Percentiles rank a stretch among this genome's conserved stretches.
These are phyloP conservation scores for Drosophila peninsularis DNA, from an alignment of 2,888 invertebrate species.

Conservation along the genomic window DNA sequence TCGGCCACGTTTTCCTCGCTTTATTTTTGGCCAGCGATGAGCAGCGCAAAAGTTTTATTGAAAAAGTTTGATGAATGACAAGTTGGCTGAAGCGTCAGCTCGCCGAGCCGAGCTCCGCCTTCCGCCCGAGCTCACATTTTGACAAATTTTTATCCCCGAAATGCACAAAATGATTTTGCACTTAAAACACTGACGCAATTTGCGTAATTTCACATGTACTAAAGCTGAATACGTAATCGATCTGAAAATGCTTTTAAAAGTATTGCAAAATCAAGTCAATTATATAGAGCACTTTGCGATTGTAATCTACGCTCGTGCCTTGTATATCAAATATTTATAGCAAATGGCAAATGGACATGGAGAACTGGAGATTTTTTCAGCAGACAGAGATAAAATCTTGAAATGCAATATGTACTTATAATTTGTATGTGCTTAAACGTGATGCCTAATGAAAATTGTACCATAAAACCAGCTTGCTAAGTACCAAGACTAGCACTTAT, in stretches of 20 bases:
- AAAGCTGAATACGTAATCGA: not conserved
- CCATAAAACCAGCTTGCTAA: no score
- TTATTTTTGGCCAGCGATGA: conserved; percentile 29
- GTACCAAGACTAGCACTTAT: no score
- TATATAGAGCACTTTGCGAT: not conserved
- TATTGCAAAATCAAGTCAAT: not conserved
- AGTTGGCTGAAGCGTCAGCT: conserved; percentile 40
- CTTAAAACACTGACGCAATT: conserved; percentile 19
- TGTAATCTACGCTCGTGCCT: not conserved
- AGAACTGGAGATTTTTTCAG: not conserved
- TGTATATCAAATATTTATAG: not conserved
- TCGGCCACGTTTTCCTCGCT: not conserved
- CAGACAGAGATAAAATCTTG: not conserved
- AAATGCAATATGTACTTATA: not conserved
- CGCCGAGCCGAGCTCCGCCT: not conserved
- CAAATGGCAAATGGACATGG: not conserved
- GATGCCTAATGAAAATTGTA: no score
- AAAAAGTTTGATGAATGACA: conserved; percentile 78
- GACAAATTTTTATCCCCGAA: not conserved
- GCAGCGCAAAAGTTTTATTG: conserved; percentile 73
- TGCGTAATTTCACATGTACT: conserved; percentile 8
- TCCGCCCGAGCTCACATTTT: not conserved
- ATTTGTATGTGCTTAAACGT: not conserved
- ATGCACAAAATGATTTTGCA: conserved; percentile 20
- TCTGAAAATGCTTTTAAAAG: not conserved